Evolutionary conservation across 92 coral and sea anemone genomes (phyloP), one percentile per base, ranked within the genome.

Genomic region (Umimayanthus kanabou): DNA sequence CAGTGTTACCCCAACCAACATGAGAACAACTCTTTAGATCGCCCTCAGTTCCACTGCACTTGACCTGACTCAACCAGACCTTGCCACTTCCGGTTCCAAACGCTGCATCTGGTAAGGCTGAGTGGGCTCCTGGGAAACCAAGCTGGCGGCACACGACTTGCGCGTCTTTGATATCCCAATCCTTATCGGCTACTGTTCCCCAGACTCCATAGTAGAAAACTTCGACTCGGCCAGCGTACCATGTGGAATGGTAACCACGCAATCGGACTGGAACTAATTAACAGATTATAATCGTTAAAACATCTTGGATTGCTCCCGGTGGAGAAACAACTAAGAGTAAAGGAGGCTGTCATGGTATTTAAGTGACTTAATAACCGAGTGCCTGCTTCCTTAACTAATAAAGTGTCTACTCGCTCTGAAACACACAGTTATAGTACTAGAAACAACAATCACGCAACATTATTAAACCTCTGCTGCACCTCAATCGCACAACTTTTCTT

Each of bases 191-290:
- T 14, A 77, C 81, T 77, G 81, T 77, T 42, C 81, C 81, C 81
- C 81, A 77, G 61, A 25, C 30, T 25, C 81, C 81, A 47, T 77
- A 77, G 81, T 77, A 77, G 29, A 77, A 47, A 13, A 77, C 58
- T 23, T 77, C 81, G 3, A 77, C 81, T 47, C 81, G 81, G 81
- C 81, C 81, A 42, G 81, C 64, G 39, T 77, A 45, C 81, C 37
- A 77, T 77, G 81, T 77, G 30, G 81, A 77, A 77, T 77, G 81
- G 61, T 42, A 77, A n/a, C 81, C 81, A 26, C 81, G 81, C 39
- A 77, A 22, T 25, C 61, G 81, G 64, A 77, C 15, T 45, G 37
- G 81, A 42, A 77, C 81, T 77, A 77, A 5, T 45, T 25, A 39
- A 45, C 61, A 77, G 1, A 77, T 39, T 22, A 22, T 20, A 18